Evolutionary conservation across 2,797 vertebrate genomes (phyloP), one percentile per base, ranked within the genome.

Genomic region (Clarias pachynema): DNA sequence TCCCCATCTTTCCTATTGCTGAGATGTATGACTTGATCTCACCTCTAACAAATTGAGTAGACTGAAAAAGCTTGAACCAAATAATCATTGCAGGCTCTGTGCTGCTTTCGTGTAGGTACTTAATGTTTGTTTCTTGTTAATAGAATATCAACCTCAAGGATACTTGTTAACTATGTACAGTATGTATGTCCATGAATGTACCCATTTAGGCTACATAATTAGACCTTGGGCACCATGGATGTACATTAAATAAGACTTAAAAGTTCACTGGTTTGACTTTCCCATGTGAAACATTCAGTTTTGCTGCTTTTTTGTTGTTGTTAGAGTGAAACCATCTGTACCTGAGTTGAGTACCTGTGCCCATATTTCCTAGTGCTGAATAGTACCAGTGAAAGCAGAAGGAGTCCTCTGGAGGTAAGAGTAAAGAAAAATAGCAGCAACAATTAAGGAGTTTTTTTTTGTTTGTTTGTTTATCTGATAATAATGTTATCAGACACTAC

Each of bases 1-100:
- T 80, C 62, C 31, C 40, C 5, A 29, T 81, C 73, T 87, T 14
- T 83, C 40, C 65, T 29, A 63, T 75, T 74, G 53, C 56, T 85
- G 77, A 44, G 85, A 85, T 74, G 79, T 87, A 81, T 85, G 62
- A 83, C 65, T 72, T 85, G 34, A 83, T 84, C 69, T 86, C 88
- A 82, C 68, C 73, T 82, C 31, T 18, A 69, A 79, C 34, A 70
- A 65, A 69, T 6, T 31, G 10, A 57, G 3, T 57, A 22, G 1
- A 12, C 3, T 77, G 49, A 77, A 34, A 77, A 57, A 57, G 18
- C 18, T 34, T 77, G 53, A 77, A 31, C 4, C 4, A 18, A 63
- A 44, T 65, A 80, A 65, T 65, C 20, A 37, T 49, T 16, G 40
- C 29, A 60, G 63, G n/a, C 3, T 79, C 22, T 80, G 31, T 66